phyloP scores from a whole-genome alignment of 2,797 vertebrate species.

The Trachops cirrhosus region DNA sequence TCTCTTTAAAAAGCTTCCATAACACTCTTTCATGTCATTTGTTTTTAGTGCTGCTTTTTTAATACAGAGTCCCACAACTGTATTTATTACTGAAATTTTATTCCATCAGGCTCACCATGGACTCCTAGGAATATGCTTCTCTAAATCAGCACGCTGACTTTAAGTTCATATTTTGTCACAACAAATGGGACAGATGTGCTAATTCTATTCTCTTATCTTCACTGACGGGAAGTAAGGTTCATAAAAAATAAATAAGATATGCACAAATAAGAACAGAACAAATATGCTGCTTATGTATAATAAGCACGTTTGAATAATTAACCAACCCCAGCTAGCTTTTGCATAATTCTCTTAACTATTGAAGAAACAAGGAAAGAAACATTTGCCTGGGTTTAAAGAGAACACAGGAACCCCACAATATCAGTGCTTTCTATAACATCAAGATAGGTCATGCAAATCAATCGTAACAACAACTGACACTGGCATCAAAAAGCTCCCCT shows the following conservation, averaged over 20 bases:
- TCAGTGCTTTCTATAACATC: neutral
- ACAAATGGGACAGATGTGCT: slow-evolving; percentile 57
- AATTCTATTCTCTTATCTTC: slow-evolving; percentile 37
- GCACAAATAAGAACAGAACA: slow-evolving; percentile 60
- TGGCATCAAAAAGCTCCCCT: neutral
- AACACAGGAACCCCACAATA: neutral
- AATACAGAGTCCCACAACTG: slow-evolving; percentile 1
- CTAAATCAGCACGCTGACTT: slow-evolving; percentile 40
- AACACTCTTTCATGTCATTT: neutral
- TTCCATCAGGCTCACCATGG: slow-evolving; percentile 13
- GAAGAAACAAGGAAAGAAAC: slow-evolving; percentile 12
- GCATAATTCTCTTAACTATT: slow-evolving; percentile 46
- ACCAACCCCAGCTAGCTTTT: slow-evolving; percentile 48
- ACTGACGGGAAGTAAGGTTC: neutral
- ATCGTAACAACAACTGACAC: neutral
- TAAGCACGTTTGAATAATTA: slow-evolving; percentile 63
- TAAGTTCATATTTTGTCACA: slow-evolving; percentile 64
- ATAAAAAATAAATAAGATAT: slow-evolving; percentile 64
- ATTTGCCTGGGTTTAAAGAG: neutral
- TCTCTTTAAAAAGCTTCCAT: neutral
- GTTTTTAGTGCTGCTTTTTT: slow-evolving; percentile 17
- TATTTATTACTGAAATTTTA: slow-evolving; percentile 60
- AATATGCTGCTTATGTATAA: slow-evolving; percentile 51
- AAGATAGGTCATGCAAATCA: slow-evolving; percentile 47
- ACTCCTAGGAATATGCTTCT: slow-evolving; percentile 8